Conservation (phyloP, 2,888 invertebrate species). For the Toxonevra muliebris region DNA sequence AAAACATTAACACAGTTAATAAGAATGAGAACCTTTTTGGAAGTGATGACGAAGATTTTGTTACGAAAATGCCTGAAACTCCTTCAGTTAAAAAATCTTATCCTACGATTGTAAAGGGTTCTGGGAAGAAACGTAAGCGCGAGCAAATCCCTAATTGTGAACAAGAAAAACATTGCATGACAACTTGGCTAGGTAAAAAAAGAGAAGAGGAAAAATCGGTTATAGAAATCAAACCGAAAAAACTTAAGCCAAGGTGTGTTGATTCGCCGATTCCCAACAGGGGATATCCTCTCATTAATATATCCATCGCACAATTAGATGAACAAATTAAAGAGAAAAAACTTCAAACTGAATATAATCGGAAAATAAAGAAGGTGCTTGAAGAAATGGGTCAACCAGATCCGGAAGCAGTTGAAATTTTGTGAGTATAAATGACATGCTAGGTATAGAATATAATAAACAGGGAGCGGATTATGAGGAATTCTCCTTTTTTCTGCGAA, state of each 20-base stretch:
- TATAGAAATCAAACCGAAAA: constrained; percentile 8
- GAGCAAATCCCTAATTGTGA: constrained; percentile 4
- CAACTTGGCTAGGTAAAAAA: constrained; percentile 26
- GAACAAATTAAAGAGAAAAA: constrained; percentile 24
- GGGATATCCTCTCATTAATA: not conserved
- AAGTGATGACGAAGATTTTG: constrained; percentile 27
- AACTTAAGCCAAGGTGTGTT: not conserved
- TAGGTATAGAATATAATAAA: no score
- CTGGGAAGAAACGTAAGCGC: constrained; percentile 28
- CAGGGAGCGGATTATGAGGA: no score
- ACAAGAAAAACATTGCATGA: constrained; percentile 22
- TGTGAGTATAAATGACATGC: constrained; percentile 26
- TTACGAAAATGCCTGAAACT: not conserved
- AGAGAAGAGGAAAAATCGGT: constrained; percentile 6
- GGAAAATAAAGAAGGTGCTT: constrained; percentile 23
- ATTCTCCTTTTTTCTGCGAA: no score
- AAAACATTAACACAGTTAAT: no score
- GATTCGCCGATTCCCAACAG: not conserved
- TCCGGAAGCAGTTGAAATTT: constrained; percentile 35
- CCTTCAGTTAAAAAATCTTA: constrained; percentile 9
- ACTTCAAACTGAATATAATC: constrained; percentile 25
- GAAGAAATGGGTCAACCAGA: constrained; percentile 22
- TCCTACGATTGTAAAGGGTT: not conserved
- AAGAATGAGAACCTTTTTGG: constrained; percentile 36
- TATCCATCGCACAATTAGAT: constrained; percentile 22